Evolutionary conservation across 2,113 vertebrate species (phyloP).

Genomic region (Atractosteus spatula): DNA sequence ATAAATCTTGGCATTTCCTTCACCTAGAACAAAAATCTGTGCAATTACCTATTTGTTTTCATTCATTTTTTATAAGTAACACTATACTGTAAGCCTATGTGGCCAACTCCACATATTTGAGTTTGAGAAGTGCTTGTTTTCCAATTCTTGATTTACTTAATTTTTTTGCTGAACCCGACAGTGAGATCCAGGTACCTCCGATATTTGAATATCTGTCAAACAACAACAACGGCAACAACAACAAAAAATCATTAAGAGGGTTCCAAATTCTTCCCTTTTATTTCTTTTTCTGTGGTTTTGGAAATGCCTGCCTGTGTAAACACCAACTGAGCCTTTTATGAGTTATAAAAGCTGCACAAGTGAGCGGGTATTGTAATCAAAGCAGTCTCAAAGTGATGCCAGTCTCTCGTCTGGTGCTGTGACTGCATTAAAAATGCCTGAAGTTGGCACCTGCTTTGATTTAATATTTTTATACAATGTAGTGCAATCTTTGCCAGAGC

Average conservation of each 20-base stretch:
- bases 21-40: too few species aligned
- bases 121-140: too few species aligned
- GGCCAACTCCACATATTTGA: too few species aligned
- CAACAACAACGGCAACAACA: neutral
- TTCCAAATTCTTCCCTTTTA: slow-evolving; percentile 2
- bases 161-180: neutral
- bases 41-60: too few species aligned
- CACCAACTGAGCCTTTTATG: slow-evolving; percentile 41
- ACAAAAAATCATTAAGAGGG: slow-evolving; percentile 19
- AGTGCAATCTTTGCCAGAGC: slow-evolving; percentile 46
- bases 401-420: slow-evolving; percentile 45
- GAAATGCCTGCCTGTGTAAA: slow-evolving; percentile 51
- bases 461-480: slow-evolving; percentile 53
- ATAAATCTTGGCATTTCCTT: too few species aligned
- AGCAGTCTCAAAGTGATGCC: slow-evolving; percentile 54
- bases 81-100: too few species aligned
- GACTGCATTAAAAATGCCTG: slow-evolving; percentile 1
- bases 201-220: neutral
- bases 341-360: slow-evolving; percentile 24
- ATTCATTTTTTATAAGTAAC: too few species aligned
- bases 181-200: neutral
- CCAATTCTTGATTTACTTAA: too few species aligned
- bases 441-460: slow-evolving; percentile 54
- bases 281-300: slow-evolving; percentile 32
- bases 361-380: slow-evolving; percentile 54